Base-by-base conservation (phyloP, 2,888 invertebrate species). In the Chloroclystis v-ata region DNA sequence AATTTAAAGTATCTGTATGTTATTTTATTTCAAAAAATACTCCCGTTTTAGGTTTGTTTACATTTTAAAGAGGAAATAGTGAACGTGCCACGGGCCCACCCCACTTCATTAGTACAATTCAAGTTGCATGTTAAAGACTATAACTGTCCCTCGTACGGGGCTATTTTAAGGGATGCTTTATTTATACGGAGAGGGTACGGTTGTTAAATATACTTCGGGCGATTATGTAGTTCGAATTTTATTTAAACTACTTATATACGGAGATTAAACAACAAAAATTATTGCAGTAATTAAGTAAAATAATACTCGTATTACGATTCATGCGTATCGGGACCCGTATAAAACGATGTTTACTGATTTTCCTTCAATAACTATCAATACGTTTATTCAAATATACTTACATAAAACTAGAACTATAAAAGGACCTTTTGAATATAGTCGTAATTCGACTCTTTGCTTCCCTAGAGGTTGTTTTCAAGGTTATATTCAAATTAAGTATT, bases 51-150 rank as follows among this genome's bases (percentile, higher is more conserved):
- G 3, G 20, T 20, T 20, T 4, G 20, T 20, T 20, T 20, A 20
- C 20, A 20, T 20, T 20, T 20, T 4, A 20, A 20, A 20, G 20
- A 29, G 25, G 29, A 39, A 33, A 44, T 55, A 48, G 47, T 39
- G 32, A 14, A 49, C 30, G 30, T 54, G 50, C 44, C 52, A 54
- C 48, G 48, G 43, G 26, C 32, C 37, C 49, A 37, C 54, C 49
- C 55, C 28, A 30, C 13, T 33, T 49, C 35, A 54, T 52, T 49
- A 47, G 33, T 43, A 25, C 2, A 44, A 44, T 50, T 43, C 29
- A 30, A 12, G 33, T 45, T 43, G 49, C 49, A 44, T 53, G 53
- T 54, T 49, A 41, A 28, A 9, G 9, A 29, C 25, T 9, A 43
- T 47, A 47, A 40, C 32, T 14, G 11, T 28, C 35, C 35, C 43